Base-by-base conservation (phyloP, 2,113 vertebrate species). In the Oceanodroma tethys region DNA sequence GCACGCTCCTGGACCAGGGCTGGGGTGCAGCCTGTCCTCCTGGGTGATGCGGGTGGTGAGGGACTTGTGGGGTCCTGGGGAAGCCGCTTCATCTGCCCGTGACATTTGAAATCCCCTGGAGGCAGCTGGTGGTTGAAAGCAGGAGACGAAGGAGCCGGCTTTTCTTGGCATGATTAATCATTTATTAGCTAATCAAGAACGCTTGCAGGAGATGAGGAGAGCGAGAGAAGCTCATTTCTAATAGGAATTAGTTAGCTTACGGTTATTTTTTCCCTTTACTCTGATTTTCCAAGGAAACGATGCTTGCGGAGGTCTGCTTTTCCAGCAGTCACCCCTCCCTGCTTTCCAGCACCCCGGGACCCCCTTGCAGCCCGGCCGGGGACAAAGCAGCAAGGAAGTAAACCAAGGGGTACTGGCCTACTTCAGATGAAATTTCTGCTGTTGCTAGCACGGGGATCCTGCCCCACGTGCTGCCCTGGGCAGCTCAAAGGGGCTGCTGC, bases 101-200 rank as follows among this genome's bases (percentile, higher is more conserved):
- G 95, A 67, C 88, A 45, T 89, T 93, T 38, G 83, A 79, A 92
- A 87, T 81, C 68, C 93, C 97, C 88, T 6, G 43, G 86, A 94
- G 97, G 93, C 93, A 29, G 95, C 88, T 16, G 78, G 52, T 14
- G 95, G 94, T 95, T 96, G 96, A 95, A 95, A 97, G 95, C 88
- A 29, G 94, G 75, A 97, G 95, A 88, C 59, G 88, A 90, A 95
- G 92, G 93, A 87, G 91, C 60, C 1, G 40, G 80, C 95, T 88
- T 93, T 93, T 92, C 96, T 96, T 21, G 88, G 94, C 76, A 22
- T 53, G 56, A 96, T 97, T 95, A 96, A 97, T 97, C 95, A 95
- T 96, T 97, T 95, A 97, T 96, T 90, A 97, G 94, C 94, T 96
- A 95, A 96, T 97, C 97, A 96, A 87, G 96, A 91, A 7, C 27